These are phyloP conservation scores for Drosophila testacea DNA, from an alignment of 2,888 invertebrate species.

Conservation along the genomic window DNA sequence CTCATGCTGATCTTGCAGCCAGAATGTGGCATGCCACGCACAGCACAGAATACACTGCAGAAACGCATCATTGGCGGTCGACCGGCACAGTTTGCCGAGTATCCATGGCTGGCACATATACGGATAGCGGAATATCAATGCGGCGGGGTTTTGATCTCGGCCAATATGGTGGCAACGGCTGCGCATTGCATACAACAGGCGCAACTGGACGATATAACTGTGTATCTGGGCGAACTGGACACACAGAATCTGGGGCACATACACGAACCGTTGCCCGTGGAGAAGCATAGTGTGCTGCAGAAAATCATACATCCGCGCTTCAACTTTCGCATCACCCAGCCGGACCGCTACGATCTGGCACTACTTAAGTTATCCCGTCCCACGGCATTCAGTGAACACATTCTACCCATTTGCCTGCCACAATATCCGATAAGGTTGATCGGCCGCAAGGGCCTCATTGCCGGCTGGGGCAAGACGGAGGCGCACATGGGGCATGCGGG, in stretches of 20 bases:
- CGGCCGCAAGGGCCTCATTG: slow-evolving; percentile 89
- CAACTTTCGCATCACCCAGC: slow-evolving; percentile 92
- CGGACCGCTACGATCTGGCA: slow-evolving; percentile 93
- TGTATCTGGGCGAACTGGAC: slow-evolving; percentile 93
- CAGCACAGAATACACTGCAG: slow-evolving; percentile 86
- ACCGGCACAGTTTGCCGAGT: slow-evolving; percentile 90
- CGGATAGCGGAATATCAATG: slow-evolving; percentile 93
- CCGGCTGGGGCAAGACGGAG: slow-evolving; percentile 94
- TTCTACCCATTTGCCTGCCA: slow-evolving; percentile 92
- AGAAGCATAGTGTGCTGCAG: slow-evolving; percentile 89
- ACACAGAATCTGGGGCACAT: slow-evolving; percentile 89
- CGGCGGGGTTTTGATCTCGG: slow-evolving; percentile 92
- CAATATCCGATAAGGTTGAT: slow-evolving; percentile 85
- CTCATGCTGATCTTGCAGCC: slow-evolving; percentile 74
- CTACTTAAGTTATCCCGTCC: slow-evolving; percentile 90
- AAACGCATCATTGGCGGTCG: slow-evolving; percentile 93
- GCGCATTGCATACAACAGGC: slow-evolving; percentile 94
- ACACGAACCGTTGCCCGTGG: slow-evolving; percentile 88
- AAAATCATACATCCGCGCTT: slow-evolving; percentile 93
- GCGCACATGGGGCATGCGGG: slow-evolving; percentile 90
- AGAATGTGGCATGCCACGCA: slow-evolving; percentile 90
- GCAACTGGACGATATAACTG: slow-evolving; percentile 89
- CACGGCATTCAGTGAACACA: slow-evolving; percentile 87
- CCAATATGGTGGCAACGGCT: slow-evolving; percentile 90
- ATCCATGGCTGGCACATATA: slow-evolving; percentile 95